A percentile compares a stretch with the other conserved stretches of the same genome.
These are phyloP conservation scores for Muraenolepis orangiensis DNA, from an alignment of 2,797 vertebrate genomes.

Conservation along the genomic window DNA sequence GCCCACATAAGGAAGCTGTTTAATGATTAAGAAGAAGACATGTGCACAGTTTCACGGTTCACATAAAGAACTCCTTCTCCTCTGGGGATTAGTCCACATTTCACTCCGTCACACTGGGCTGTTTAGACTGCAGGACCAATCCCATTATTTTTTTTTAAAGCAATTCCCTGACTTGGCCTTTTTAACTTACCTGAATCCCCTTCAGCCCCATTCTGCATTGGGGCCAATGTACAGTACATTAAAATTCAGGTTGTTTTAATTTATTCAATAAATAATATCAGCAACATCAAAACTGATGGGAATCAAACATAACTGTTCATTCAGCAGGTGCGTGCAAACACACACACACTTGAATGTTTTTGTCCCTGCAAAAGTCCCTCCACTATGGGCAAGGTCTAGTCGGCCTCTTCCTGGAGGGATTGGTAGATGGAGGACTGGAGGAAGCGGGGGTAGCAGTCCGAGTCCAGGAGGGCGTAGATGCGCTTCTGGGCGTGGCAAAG, in stretches of 20 bases:
- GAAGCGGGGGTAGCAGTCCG: conserved; percentile 81
- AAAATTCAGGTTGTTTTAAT: neutral
- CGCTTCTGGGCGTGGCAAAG: conserved; percentile 76
- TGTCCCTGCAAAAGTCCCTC: neutral
- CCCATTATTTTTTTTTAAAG: neutral
- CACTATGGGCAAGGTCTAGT: conserved; percentile 35
- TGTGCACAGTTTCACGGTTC: conserved; percentile 15
- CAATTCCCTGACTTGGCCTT: neutral
- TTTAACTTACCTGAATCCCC: neutral
- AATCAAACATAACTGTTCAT: neutral
- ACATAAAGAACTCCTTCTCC: neutral
- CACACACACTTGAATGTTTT: neutral
- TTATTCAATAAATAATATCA: neutral
- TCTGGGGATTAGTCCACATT: neutral
- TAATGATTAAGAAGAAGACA: conserved; percentile 42
- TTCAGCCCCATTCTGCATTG: neutral
- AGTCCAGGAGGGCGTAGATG: conserved; percentile 78
- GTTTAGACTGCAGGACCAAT: neutral
- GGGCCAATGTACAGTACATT: neutral
- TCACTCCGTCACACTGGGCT: neutral
- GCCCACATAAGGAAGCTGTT: conserved; percentile 15
- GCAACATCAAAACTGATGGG: neutral
- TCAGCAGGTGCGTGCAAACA: too few species aligned
- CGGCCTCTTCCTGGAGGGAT: conserved; percentile 53
- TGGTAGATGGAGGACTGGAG: conserved; percentile 77